Base-by-base conservation (phyloP, 1,140 invertebrate species). In the Heliconius himera region DNA sequence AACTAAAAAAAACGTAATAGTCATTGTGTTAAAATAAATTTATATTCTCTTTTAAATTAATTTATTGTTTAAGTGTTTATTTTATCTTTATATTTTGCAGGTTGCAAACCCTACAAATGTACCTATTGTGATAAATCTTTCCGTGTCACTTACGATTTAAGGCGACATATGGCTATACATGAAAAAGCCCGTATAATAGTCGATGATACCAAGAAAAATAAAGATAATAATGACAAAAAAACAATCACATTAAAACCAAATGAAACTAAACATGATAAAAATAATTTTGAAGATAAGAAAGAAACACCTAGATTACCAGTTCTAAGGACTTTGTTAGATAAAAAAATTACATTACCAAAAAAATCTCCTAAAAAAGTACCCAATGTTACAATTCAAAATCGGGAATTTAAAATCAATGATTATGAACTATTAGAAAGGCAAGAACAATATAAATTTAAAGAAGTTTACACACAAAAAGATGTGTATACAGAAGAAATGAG, bases 131-230 rank as follows among this genome's bases (percentile, higher is more conserved):
- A 96, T 1, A 98, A 98, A 89, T 96, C 96, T n/a, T 98, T 98
- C 92, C 95, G 98, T 51, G 97, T 98, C 1, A 95, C 96, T 8
- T 98, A 98, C 38, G 98, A 99, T 86, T 96, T 99, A 95, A 98
- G 98, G 82, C 95, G 98, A 1, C 99, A 99, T 91, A 96, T 98
- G 92, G 96, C 96, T 29, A 98, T 97, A 1, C 98, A 99, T 83
- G 91, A 91, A 66, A 91, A 93, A 74, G 80, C 88, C 26, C 82
- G 88, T 13, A 74, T 82, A 70, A 74, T 85, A 22, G 66, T 80
- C 11, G 86, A 87, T 8, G 76, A 86, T 70, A 33, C 74, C 4
- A 82, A 82, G 60, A 77, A 66, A 29, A 66, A 70, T 26, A 83
- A 89, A 79, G 20, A 46, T 46, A 16, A 70, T 33, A 83, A 87